Base-by-base conservation (phyloP, 1,140 invertebrate genomes). In the Nasonia vitripennis region DNA sequence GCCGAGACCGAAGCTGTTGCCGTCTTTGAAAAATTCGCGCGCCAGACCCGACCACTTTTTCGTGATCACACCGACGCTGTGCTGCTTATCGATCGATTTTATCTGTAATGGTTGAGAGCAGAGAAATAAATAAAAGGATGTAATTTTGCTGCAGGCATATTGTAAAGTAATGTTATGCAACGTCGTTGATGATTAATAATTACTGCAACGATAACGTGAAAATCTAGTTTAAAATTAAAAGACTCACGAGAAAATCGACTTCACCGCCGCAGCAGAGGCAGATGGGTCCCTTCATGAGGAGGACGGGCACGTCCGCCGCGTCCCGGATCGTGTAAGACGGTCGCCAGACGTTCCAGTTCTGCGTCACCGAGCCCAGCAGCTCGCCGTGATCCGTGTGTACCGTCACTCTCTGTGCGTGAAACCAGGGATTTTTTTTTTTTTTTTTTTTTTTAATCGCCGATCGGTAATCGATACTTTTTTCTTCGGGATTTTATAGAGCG, bases 271-370 rank as follows among this genome's bases (percentile, higher is more conserved):
- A 97, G 93, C 97, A 98, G 89, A 95, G 96, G 0, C 96, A 98
- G 68, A 97, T 91, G 0, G 98, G 98, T 7, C 98, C 98, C 91
- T 97, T 96, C 88, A 99, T 97, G 85, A 94, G 94, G 9, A 99
- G 92, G 2, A 98, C 96, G 0, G 95, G 95, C 78, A 98, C 95
- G 34, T 96, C 97, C 11, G 94, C 90, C 3, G 95, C 95, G 92
- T 98, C 96, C 87, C 97, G 95, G 73, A 99, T 95, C n/a, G 94
- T 94, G 90, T 97, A 98, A 62, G 95, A 95, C 2, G 98, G 97
- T 70, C 94, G 95, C 89, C 95, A 96, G 68, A 98, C 93, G 80
- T 95, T 97, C 97, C 97, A 98, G 84, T 98, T 95, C 94, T 99
- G 97, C 85, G 96, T 95, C 10, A 99, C 95, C 7, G 94, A 95